Evolutionary conservation across 2,113 vertebrate genomes (phyloP), one percentile per base, ranked within the genome.

Genomic region (Paradoxurus hermaphroditus): DNA sequence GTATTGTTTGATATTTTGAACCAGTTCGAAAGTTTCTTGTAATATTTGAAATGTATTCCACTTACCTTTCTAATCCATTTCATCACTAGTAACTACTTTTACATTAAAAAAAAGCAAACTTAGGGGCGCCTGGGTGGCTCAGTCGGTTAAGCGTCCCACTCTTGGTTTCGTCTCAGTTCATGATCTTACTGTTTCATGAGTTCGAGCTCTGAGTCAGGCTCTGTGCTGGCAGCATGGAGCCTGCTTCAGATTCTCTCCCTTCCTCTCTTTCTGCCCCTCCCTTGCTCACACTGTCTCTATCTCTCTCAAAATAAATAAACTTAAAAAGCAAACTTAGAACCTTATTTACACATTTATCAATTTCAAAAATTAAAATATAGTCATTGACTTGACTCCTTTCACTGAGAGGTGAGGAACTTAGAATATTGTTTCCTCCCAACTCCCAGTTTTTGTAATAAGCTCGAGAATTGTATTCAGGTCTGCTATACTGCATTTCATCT

Each of bases 11-110:
- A 34, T 78, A 72, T 86, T 88, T 95, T 96, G 39, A 49, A 56
- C 44, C 36, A 94, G 23, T 93, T 53, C 83, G 44, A 84, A 84
- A 91, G 62, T 70, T 95, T 70, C n/a, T 95, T 93, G 19, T 90
- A 36, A n/a, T 86, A 72, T 90, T 95, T 67, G 39, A 95, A 41
- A 90, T 82, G 53, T 75, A 90, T 46, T 90, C 31, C 11, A 51
- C 41, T 90, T 87, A 19, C 4, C 67, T 34, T 83, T 86, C 51
- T 75, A 87, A 15, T 83, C 53, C 78, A 5, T 75, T 95, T 94
- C 62, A 27, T 81, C 77, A 53, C 41, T 83, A 41, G 12, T 82
- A 56, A 9, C 39, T 92, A 51, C 41, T 46, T 86, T 90, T 83
- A 36, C 31, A 92, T 82, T 31, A 31, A 10, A 46, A 31, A 44